phyloP scores from a whole-genome alignment of 2,797 vertebrate species.

The Todus mexicanus region DNA sequence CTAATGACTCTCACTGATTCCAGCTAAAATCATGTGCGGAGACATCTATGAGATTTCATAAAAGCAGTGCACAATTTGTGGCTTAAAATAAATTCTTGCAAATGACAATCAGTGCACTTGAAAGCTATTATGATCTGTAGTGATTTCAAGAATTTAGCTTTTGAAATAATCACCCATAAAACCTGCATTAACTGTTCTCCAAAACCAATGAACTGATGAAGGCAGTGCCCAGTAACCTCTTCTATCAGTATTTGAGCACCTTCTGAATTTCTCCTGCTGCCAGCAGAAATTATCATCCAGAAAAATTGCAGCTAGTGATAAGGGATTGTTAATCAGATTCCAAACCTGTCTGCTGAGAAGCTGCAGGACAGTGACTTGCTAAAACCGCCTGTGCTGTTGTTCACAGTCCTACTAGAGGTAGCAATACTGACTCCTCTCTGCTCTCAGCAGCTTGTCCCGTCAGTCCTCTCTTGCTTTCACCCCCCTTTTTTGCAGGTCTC shows the following conservation, averaged over 20 bases:
- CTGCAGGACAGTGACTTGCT: background rate
- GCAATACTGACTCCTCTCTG: background rate
- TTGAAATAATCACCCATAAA: slow-evolving; percentile 39
- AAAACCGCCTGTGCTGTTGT: background rate
- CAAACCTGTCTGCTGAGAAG: background rate
- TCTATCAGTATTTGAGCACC: slow-evolving; percentile 1
- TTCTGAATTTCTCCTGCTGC: slow-evolving; percentile 10
- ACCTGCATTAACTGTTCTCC: background rate
- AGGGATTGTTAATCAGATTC: slow-evolving; percentile 4
- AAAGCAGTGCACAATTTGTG: background rate
- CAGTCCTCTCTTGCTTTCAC: background rate
- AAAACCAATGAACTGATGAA: slow-evolving; percentile 24
- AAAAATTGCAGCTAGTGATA: background rate
- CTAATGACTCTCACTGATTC: slow-evolving; percentile 16
- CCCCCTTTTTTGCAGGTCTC: background rate
- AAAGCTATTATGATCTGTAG: slow-evolving; percentile 13
- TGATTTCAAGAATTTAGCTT: slow-evolving; percentile 44
- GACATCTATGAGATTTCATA: background rate
- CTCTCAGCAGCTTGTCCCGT: background rate
- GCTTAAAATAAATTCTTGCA: slow-evolving; percentile 42
- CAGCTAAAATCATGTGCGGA: background rate
- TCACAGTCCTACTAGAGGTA: background rate
- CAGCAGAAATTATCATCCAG: background rate
- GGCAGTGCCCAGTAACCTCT: background rate
- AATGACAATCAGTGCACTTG: slow-evolving; percentile 23